Conservation (phyloP, 2,888 invertebrate species). For the Osedax fenrisi region DNA sequence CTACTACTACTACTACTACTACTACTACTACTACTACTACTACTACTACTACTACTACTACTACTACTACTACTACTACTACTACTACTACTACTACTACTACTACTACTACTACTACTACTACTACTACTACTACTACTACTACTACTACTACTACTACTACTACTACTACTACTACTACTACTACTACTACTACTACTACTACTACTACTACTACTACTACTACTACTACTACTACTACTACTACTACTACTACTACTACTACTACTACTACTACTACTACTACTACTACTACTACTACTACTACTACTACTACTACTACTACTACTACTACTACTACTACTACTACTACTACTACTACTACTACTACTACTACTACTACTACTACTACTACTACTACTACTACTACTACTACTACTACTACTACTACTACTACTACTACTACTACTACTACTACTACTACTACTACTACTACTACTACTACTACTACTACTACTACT, state of each 20-base stretch:
- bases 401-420: slow-evolving; percentile 2
- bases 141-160: background rate
- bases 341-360: slow-evolving; percentile 2
- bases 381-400: background rate
- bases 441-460: background rate
- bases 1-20: slow-evolving; percentile 2
- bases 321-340: background rate
- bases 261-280: background rate
- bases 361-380: background rate
- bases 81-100: background rate
- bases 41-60: background rate
- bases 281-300: background rate
- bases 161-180: background rate
- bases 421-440: background rate
- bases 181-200: background rate
- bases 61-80: background rate
- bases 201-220: background rate
- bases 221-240: background rate
- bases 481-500: slow-evolving; percentile 2
- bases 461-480: background rate
- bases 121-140: background rate
- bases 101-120: slow-evolving; percentile 2
- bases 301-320: background rate
- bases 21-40: background rate
- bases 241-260: background rate